Conservation (phyloP, 2,113 vertebrate genomes). For the Forbesichthys papilliferus region DNA sequence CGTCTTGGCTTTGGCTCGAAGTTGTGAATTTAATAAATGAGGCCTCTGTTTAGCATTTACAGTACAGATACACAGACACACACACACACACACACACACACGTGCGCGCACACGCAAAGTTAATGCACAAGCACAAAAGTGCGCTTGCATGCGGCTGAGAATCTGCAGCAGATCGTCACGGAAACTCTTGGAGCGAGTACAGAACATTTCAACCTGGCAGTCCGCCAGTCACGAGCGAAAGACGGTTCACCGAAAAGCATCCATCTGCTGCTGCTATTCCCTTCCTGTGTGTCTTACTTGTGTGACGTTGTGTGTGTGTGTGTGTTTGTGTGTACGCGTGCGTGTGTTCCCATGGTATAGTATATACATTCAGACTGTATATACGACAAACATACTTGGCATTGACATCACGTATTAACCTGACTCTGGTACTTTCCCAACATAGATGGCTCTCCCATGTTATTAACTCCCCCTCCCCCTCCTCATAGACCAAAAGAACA, state of each 20-base stretch:
- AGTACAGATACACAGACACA: not conserved
- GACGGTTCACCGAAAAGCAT: conserved; percentile 20
- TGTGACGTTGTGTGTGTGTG: conserved; percentile 40
- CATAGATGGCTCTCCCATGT: not conserved
- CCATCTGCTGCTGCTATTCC: conserved; percentile 43
- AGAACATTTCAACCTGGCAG: conserved; percentile 11
- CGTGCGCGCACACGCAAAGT: not conserved
- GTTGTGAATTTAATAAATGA: not conserved
- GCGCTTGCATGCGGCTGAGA: not conserved
- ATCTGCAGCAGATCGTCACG: conserved; percentile 11
- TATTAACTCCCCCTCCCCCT: not conserved
- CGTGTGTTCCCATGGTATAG: conserved; percentile 64
- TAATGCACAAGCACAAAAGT: not conserved
- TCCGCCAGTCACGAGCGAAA: not conserved
- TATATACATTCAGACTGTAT: conserved; percentile 76
- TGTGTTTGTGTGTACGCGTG: conserved; percentile 51
- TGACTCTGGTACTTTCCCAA: conserved; percentile 17
- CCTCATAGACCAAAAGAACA: not conserved
- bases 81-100: not conserved
- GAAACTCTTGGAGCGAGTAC: not conserved
- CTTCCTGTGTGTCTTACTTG: conserved; percentile 51
- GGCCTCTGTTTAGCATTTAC: too few relatives aligned
- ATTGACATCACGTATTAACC: conserved; percentile 36
- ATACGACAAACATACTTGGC: conserved; percentile 71
- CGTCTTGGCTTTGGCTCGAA: conserved; percentile 36